Evolutionary conservation across 2,888 invertebrate genomes (phyloP).

Genomic region (Oxycera nigricornis): DNA sequence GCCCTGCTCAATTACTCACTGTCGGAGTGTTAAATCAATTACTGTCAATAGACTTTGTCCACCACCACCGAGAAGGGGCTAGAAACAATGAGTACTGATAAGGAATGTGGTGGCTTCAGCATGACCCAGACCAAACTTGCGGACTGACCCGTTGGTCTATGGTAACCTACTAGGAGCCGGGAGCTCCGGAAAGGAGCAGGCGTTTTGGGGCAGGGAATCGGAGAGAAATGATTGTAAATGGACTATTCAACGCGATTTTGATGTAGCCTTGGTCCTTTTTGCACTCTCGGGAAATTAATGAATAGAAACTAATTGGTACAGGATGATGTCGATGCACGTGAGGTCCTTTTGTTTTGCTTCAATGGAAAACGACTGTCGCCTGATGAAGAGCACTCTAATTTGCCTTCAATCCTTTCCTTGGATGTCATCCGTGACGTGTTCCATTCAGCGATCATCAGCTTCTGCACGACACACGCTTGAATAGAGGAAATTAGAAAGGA

Average conservation of each 20-base stretch:
- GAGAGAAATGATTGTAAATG: constrained; percentile 32
- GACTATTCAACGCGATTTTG: constrained; percentile 39
- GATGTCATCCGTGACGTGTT: constrained; percentile 27
- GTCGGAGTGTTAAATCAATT: constrained; percentile 40
- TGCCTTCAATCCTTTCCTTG: constrained; percentile 36
- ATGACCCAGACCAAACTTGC: neutral
- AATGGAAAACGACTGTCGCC: constrained; percentile 30
- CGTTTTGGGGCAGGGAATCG: neutral
- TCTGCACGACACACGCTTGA: neutral
- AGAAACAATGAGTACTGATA: neutral
- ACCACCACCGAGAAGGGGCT: neutral
- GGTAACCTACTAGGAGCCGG: neutral
- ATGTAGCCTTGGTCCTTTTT: constrained; percentile 30
- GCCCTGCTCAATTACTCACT: constrained; percentile 35
- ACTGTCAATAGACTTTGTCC: constrained; percentile 34
- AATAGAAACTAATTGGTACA: constrained; percentile 41
- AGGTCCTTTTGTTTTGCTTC: constrained; percentile 22
- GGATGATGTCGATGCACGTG: constrained; percentile 38
- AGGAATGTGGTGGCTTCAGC: neutral
- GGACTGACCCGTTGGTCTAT: neutral
- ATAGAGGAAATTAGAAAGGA: neutral
- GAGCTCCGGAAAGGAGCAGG: neutral
- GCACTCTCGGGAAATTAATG: constrained; percentile 33
- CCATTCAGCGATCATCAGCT: neutral
- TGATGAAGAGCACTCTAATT: constrained; percentile 38